Conservation (phyloP, 2,113 vertebrate genomes). For the Ceyx cyanopectus region DNA sequence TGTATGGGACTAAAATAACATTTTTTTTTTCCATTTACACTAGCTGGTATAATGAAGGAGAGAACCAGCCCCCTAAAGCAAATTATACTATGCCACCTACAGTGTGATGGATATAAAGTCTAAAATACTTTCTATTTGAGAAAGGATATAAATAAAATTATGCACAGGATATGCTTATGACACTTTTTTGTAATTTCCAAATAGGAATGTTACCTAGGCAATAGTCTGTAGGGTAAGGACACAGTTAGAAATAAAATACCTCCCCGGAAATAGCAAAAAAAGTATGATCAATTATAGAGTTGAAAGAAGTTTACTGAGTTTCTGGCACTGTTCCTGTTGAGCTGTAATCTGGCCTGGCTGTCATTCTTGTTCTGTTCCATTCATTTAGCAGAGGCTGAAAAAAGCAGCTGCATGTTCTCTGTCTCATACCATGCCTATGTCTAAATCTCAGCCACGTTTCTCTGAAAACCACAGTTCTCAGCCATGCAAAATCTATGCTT, state of each 20-base stretch:
- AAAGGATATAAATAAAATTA: slow-evolving; percentile 36
- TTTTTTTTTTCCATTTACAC: not conserved
- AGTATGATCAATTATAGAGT: not conserved
- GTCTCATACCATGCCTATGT: rapidly evolving
- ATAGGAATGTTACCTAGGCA: not conserved
- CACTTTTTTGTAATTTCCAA: slow-evolving; percentile 20
- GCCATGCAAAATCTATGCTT: not conserved
- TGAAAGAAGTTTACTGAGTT: not conserved
- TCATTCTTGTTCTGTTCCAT: not conserved
- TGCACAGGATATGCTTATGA: not conserved
- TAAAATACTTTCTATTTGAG: not conserved
- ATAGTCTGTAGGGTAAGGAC: not conserved
- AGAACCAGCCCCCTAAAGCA: not conserved
- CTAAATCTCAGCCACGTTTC: not conserved
- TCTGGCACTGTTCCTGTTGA: not conserved
- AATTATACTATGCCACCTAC: not conserved
- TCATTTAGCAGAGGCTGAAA: not conserved
- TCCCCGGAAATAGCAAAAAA: not conserved
- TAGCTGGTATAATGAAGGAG: not conserved
- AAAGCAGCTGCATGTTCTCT: not conserved
- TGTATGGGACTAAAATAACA: not conserved
- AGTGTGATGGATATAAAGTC: not conserved
- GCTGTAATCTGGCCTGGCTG: not conserved
- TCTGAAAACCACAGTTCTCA: not conserved
- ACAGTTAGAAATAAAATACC: not conserved